Percentiles rank a stretch among this genome's conserved stretches.
Evolutionary conservation across 1,140 invertebrate species (phyloP).

Genomic region (Aphelenchoides besseyi): DNA sequence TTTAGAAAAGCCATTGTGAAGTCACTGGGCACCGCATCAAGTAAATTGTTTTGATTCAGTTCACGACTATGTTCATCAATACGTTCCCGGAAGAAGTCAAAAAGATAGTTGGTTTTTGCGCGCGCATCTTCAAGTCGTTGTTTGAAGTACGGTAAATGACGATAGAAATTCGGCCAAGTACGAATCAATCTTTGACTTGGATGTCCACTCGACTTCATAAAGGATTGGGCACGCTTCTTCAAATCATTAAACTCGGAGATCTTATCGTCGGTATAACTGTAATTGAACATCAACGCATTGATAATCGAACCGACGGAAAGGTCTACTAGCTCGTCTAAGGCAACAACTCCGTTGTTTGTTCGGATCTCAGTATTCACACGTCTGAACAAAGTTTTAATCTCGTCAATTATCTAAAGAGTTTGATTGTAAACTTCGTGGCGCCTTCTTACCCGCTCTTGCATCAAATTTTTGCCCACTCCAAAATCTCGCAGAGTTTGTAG

Average conservation of each 20-base stretch:
- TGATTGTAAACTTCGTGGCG: neutral
- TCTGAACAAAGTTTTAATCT: neutral
- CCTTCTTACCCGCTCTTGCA: slow-evolving; percentile 5
- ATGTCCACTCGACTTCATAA: neutral
- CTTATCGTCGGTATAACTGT: slow-evolving; percentile 9
- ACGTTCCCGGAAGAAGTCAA: slow-evolving; percentile 1
- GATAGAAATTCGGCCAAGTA: neutral
- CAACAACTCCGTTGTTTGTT: neutral
- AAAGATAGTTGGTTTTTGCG: neutral
- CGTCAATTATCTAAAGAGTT: neutral
- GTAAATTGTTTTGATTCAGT: neutral
- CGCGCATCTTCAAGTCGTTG: neutral
- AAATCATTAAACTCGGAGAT: slow-evolving; percentile 6
- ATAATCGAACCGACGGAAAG: slow-evolving; percentile 4
- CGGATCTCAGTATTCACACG: neutral
- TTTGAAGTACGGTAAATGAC: slow-evolving; percentile 1
- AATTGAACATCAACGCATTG: neutral
- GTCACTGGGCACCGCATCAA: neutral
- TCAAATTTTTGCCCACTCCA: neutral
- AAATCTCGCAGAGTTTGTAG: neutral
- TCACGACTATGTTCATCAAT: neutral
- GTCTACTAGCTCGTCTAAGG: neutral
- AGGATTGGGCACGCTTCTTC: slow-evolving; percentile 9
- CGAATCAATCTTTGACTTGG: neutral
- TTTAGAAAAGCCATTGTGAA: neutral